phyloP scores from a whole-genome alignment of 2,888 invertebrate species.

The Ctena decussata region DNA sequence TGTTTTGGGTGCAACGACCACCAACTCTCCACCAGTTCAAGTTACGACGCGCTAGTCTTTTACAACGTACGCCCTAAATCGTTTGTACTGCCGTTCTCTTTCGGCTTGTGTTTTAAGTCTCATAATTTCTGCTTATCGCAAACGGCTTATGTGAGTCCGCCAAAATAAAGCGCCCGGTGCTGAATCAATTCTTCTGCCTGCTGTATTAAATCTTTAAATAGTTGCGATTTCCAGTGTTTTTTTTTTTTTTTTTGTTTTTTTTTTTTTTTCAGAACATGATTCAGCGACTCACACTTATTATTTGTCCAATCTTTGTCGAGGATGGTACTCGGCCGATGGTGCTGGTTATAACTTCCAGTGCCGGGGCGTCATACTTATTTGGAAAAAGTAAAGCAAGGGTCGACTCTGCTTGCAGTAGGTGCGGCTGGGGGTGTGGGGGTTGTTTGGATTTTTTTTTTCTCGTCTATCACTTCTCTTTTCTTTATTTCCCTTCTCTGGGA shows the following conservation, averaged over 20 bases:
- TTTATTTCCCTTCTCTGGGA: no score
- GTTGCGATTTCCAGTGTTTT: slow-evolving; percentile 11
- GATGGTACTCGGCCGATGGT: no score
- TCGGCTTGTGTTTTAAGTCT: slow-evolving; percentile 18
- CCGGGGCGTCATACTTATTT: no score
- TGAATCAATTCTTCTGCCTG: neutral
- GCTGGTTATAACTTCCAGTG: no score
- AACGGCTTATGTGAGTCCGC: slow-evolving; percentile 1
- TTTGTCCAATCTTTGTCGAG: neutral
- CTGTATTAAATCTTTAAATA: slow-evolving; percentile 7
- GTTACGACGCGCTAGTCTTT: neutral
- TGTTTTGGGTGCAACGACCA: neutral
- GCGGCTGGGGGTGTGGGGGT: no score
- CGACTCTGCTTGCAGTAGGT: no score
- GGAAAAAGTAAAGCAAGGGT: no score
- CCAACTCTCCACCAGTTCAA: neutral
- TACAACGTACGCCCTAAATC: neutral
- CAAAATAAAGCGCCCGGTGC: neutral
- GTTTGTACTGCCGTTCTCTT: neutral
- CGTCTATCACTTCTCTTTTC: no score
- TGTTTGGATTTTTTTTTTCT: no score
- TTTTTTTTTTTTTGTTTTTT: no score
- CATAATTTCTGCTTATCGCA: neutral
- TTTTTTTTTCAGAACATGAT: neutral
- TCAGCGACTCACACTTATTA: neutral